These are phyloP conservation scores for Cyphomyrmex costatus DNA, from an alignment of 1,140 invertebrate species.

Conservation along the genomic window DNA sequence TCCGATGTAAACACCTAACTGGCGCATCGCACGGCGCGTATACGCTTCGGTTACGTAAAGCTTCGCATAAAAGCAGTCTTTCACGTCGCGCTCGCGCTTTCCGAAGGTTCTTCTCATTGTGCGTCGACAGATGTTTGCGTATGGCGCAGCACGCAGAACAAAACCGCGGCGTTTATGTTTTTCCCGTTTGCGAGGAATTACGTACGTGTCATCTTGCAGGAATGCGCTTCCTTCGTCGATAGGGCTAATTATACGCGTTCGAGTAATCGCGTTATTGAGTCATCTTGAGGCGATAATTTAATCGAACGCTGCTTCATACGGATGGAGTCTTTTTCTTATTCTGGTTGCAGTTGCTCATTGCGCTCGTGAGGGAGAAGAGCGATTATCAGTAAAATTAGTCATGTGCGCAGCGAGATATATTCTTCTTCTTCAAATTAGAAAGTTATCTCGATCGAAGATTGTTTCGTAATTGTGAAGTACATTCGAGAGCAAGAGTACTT, in stretches of 20 bases:
- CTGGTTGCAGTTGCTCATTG: conserved; percentile 22
- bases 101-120: conserved; percentile 9
- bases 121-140: neutral
- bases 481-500: neutral
- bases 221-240: conserved; percentile 59
- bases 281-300: conserved; percentile 55
- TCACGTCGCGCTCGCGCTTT: conserved; percentile 11
- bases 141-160: conserved; percentile 8
- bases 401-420: conserved; percentile 21
- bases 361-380: neutral
- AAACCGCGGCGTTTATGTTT: conserved; percentile 24
- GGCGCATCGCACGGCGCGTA: conserved; percentile 48
- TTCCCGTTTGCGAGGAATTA: neutral
- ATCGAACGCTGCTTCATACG: conserved; percentile 9
- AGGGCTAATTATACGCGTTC: conserved; percentile 67
- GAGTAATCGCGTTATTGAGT: conserved; percentile 49
- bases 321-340: neutral
- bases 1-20: conserved; percentile 40
- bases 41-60: conserved; percentile 66
- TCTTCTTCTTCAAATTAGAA: no score
- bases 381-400: neutral
- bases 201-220: conserved; percentile 28
- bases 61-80: conserved; percentile 55
- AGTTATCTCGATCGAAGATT: neutral
- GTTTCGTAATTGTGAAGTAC: conserved; percentile 7